Base-by-base conservation (phyloP, 2,888 invertebrate genomes). In the Lithophane leautieri region DNA sequence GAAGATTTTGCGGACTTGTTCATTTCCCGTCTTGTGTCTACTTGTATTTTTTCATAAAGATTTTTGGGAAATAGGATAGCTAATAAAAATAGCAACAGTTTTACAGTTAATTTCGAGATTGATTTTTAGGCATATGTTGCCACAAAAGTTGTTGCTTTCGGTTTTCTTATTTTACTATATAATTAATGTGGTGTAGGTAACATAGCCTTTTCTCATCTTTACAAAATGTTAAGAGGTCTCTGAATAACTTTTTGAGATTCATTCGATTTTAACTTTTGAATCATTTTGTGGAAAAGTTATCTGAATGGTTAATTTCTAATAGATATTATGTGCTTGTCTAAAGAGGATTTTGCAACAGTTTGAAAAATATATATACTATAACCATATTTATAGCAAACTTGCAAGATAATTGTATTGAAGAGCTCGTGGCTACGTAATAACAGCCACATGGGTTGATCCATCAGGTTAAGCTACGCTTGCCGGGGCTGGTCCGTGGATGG, bases 1-100 rank as follows among this genome's bases (percentile, higher is more conserved):
- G 61, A 61, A 65, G 60, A 68, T 50, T 8, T 52, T 73, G 9
- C 4, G 9, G 44, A 60, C 34, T 79, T 65, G 14, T 25, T 28
- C 1, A 50, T 66, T 79, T 73, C n/a, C 40, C 54, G 28, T 56
- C 11, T 47, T 40, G 4, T 40, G 14, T 0, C 3, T 47, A 16
- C 6, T 62, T 63, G 11, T 54, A 60, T 42, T 76, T 62, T 58
- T 72, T 9, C 22, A 6, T 70, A 0, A 9, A 50, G 22, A 60
- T 60, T 62, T 75, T 1, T 22, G 50, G 16, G 34, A 56, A 40
- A 28, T 63, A 14, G 50, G 0, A 16, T 34, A 25, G 11, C 14
- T 44, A 16, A 40, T 16, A 4, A 47, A 52, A n/a, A 40, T 0
- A 42, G 4, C 40, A 56, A n/a, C 8, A 12, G 12, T 28, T 25